Conservation (phyloP, 2,113 vertebrate genomes). For the Arizona elegans region DNA sequence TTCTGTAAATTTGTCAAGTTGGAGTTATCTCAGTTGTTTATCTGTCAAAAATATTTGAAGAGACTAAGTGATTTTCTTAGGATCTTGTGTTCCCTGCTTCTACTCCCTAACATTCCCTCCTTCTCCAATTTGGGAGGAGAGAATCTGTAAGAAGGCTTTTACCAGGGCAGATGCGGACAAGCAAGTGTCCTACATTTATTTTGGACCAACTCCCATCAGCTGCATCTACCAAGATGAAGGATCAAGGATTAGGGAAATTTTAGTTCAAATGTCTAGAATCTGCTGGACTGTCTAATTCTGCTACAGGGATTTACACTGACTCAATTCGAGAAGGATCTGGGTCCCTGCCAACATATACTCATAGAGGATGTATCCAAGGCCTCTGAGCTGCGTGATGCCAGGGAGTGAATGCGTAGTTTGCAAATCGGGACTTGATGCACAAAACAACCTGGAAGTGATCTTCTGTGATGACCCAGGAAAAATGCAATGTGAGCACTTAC, state of each 20-base stretch:
- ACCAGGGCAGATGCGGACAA: background rate
- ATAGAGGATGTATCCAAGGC: background rate
- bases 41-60: background rate
- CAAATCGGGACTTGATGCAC: background rate
- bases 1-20: background rate
- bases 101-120: background rate
- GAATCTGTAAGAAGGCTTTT: background rate
- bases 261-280: background rate
- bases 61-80: background rate
- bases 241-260: background rate
- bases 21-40: background rate
- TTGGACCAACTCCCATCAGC: background rate
- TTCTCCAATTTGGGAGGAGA: background rate
- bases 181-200: background rate
- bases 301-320: background rate
- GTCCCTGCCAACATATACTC: background rate
- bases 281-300: background rate
- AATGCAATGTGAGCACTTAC: background rate
- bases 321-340: background rate
- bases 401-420: background rate
- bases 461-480: background rate
- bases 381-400: background rate
- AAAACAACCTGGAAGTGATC: background rate
- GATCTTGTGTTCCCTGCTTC: background rate
- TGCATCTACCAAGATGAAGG: background rate